Evolutionary conservation across 2,888 invertebrate species (phyloP), one percentile per base, ranked within the genome.

Genomic region (Melinopterus prodromus): DNA sequence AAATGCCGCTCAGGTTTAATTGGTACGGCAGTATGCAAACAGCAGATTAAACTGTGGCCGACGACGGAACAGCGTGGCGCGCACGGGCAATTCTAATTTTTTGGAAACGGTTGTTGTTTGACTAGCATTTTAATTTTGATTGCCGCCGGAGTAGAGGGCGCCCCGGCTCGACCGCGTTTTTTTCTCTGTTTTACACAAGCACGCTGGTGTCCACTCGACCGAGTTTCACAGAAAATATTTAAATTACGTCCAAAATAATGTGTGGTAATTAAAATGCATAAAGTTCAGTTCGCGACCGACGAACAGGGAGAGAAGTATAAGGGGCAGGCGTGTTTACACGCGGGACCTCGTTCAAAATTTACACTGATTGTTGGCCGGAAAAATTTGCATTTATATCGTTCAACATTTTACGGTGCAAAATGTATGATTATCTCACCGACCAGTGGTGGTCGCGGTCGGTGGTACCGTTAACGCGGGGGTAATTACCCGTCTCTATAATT

Each of bases 121-220:
- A 75, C 76, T 75, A 75, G 75, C 78, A 75, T 78, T 78, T 78
- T 78, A 78, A 78, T 76, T 78, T 78, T 75, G 78, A 75, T 78
- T 78, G 75, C 74, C 75, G 74, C 70, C 14, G 37, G 78, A 9
- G 53, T 7, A 53, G 53, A 9, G 53, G 53, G 12, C 53, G 53
- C 3, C 3, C 26, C 2, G 1, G 26, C 26, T 26, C 26, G 53
- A 2, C 53, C 53, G 12, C 69, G 76, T 78, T 78, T 75, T 72
- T 70, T 71, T 71, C 36, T 53, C 26, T 53, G 53, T 72, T 53
- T 36, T 78, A 72, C 70, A 12, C 15, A 6, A 6, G 70, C 35
- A 9, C 35, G 3, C 26, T 2, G 2, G 26, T 2, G 26, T 26
- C 26, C 26, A 36, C 35, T 15, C 70, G 7, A 36, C 70, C 37